Evolutionary conservation across 2,888 invertebrate species (phyloP), one percentile per base, ranked within the genome.

Genomic region (Tetheella fluctuosa): DNA sequence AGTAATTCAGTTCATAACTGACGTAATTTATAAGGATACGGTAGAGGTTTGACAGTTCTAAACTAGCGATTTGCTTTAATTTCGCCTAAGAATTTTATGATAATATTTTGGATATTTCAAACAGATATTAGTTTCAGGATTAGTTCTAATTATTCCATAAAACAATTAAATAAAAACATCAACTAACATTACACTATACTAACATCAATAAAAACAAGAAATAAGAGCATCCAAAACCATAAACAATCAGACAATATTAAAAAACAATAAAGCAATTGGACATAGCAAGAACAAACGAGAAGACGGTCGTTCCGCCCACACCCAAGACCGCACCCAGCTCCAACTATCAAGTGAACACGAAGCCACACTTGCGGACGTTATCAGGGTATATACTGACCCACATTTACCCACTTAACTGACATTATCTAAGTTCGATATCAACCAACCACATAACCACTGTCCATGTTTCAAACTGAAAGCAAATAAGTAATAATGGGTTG

Each of bases 311-410:
- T 48, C 20, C 48, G 48, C 48, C 48, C 48, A 48, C 48, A 20
- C 48, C 48, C 48, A 39, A n/a, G 48, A 10, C 48, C 48, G 48
- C 48, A 48, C 48, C 48, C n/a, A 48, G 48, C 4, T n/a, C 48
- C 10, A 20, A 20, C n/a, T n/a, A n/a, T n/a, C 48, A 20, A 48
- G 48, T 48, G 17, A 20, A 48, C 48, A 48, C 10, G 17, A 20
- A 39, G 39, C 48, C 20, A 48, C 17, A 48, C 48, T 48, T 20
- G 48, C 48, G 20, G 57, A 63, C 68, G 75, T 83, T 85, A 85
- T 87, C 68, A 67, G 74, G 54, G 30, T 28, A 20, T 79, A 81
- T 80, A 79, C 76, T 86, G 87, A 88, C 89, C 88, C 71, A 89
- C 78, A 83, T 89, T 77, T 70, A 73, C 68, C 79, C 84, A 88